phyloP scores from a whole-genome alignment of 2,888 invertebrate genomes.

The Agrochola litura region DNA sequence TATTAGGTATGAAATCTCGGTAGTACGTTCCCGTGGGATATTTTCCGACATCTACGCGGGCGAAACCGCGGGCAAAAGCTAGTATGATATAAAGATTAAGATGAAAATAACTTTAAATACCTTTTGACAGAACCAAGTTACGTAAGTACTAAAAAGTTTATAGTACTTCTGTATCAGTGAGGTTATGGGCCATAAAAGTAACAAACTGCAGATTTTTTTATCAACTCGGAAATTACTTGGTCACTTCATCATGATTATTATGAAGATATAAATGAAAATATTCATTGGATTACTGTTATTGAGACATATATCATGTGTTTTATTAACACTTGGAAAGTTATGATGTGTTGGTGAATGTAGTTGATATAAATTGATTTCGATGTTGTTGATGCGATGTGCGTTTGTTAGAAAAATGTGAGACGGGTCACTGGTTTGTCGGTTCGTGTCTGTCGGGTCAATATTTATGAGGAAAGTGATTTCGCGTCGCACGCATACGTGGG shows the following conservation, averaged over 20 bases:
- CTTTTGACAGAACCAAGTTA: conserved; percentile 29
- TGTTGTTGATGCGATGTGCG: conserved; percentile 22
- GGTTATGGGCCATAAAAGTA: conserved; percentile 43
- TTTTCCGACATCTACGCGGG: too few relatives aligned
- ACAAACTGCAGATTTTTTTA: conserved; percentile 42
- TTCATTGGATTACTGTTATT: conserved; percentile 37
- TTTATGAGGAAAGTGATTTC: conserved; percentile 32
- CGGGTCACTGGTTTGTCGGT: conserved; percentile 28
- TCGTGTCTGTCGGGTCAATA: conserved; percentile 9
- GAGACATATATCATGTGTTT: conserved; percentile 43
- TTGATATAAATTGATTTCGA: conserved; percentile 23
- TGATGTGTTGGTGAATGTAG: conserved; percentile 28
- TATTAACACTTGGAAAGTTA: conserved; percentile 41
- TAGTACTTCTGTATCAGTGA: conserved; percentile 34
- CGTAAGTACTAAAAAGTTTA: conserved; percentile 28
- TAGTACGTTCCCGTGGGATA: too few relatives aligned
- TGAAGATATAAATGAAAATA: conserved; percentile 16
- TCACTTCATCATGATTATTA: conserved; percentile 25
- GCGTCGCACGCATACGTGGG: background rate
- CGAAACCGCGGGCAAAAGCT: too few relatives aligned
- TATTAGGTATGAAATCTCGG: too few relatives aligned
- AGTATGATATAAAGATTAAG: conserved; percentile 9
- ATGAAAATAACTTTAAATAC: conserved; percentile 6
- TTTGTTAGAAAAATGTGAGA: conserved; percentile 15
- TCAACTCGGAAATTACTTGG: conserved; percentile 15